Conservation (phyloP, 2,113 vertebrate species). For the Lasiurus borealis region DNA sequence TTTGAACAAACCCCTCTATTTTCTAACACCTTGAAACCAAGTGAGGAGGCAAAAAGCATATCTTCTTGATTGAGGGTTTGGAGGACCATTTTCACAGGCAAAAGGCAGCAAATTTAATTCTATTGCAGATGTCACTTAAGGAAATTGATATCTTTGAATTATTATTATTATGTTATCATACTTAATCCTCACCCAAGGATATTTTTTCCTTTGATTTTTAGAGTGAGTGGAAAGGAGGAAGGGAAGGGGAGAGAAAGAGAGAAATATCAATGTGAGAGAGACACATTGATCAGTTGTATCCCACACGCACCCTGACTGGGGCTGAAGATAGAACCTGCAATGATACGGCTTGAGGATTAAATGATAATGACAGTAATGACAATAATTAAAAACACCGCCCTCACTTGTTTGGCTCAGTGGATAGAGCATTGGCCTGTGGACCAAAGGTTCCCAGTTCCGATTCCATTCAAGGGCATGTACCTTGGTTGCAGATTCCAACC, state of each 20-base stretch:
- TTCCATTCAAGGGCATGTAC: no score
- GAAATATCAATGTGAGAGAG: no score
- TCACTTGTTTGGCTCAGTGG: no score
- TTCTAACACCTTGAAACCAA: neutral
- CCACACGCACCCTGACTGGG: no score
- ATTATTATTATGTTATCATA: neutral
- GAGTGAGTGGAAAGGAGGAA: no score
- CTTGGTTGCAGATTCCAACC: no score
- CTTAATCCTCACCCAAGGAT: no score
- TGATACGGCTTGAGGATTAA: neutral
- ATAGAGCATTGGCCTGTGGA: no score
- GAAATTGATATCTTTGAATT: neutral
- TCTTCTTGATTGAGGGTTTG: neutral
- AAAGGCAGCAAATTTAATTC: neutral
- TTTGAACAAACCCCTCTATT: neutral
- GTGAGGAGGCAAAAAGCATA: neutral
- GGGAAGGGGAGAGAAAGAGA: no score
- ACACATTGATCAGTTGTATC: no score
- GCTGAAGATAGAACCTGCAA: neutral
- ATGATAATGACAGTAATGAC: neutral
- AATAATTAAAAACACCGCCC: neutral
- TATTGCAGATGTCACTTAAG: neutral
- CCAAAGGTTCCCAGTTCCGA: no score
- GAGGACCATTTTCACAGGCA: neutral
- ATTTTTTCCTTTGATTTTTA: no score